Evolutionary conservation across 2,797 vertebrate genomes (phyloP), one percentile per base, ranked within the genome.

Genomic region (Pteronotus mesoamericanus): DNA sequence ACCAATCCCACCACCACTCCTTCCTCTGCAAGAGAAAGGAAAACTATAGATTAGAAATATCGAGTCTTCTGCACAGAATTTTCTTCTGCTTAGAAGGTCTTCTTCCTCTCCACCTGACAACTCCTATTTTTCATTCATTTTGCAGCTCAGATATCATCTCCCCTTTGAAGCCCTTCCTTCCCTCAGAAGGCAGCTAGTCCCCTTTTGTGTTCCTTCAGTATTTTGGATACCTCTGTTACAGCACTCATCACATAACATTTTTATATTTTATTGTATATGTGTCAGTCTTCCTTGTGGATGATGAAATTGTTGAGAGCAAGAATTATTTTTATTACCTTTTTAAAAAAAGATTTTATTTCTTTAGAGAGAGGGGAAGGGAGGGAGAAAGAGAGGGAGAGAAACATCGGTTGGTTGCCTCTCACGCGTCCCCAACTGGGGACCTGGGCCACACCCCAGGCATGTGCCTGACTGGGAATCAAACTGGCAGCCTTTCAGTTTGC

Each of bases 81-180:
- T 68, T 68, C 85, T 90, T 94, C 53, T 89, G 16, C 39, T 21
- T 77, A 29, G n/a, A 77, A 72, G 39, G 68, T 32, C 15, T n/a
- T 12, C 69, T 10, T 87, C 24, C 57, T 87, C 19, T 90, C 9
- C 9, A 57, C 11, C 12, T 74, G 51, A 69, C 5, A 83, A 53
- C 59, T 87, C 39, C 32, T 87, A 71, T 86, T 85, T 94, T 86
- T 89, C n/a, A 66, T 89, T 96, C 46, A 55, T 0, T 90, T 78
- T 80, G 37, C 64, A 68, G 37, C 53, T 90, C 66, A 82, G 37
- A 46, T 57, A 39, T 74, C 37, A 15, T 78, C 51, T 91, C 7
- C 37, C 46, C 42, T 89, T 79, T 87, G 86, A 94, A 90, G 44
- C 42, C n/a, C 95, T 92, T 12, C 18, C 9, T 87, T 85, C 55